A percentile compares a stretch with the other conserved stretches of the same genome.
Conservation (phyloP, 2,888 invertebrate genomes). For the Polyommatus icarus region DNA sequence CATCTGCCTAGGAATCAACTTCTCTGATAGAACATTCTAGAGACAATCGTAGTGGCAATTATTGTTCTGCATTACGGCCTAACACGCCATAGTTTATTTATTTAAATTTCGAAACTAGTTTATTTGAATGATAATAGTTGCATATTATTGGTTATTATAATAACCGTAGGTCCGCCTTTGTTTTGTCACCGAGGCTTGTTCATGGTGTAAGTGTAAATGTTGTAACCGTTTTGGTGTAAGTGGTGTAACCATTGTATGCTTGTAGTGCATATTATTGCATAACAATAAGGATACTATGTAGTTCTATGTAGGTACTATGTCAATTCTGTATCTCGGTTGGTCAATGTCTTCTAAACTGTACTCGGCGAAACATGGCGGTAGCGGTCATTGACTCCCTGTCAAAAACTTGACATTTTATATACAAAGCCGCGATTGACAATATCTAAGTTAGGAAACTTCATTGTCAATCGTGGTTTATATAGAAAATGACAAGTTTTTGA, state of each 20-base stretch:
- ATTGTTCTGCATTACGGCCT: too few species aligned
- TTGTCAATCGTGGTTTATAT: too few species aligned
- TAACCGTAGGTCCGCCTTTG: slow-evolving; percentile 25
- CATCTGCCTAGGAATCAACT: too few species aligned
- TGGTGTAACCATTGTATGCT: background rate
- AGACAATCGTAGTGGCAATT: too few species aligned
- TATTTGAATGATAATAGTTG: slow-evolving; percentile 23
- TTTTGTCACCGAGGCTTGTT: slow-evolving; percentile 30
- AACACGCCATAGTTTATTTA: background rate
- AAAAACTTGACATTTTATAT: too few species aligned
- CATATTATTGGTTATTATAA: slow-evolving; percentile 22
- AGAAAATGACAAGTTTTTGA: too few species aligned
- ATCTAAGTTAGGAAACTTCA: too few species aligned
- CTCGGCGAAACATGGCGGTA: too few species aligned
- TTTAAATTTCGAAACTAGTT: slow-evolving; percentile 11
- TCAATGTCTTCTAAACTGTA: background rate
- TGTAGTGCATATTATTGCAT: background rate
- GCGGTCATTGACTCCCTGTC: too few species aligned
- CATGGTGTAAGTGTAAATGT: slow-evolving; percentile 18
- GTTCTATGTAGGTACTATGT: background rate
- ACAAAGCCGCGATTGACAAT: too few species aligned
- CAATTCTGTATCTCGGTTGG: background rate
- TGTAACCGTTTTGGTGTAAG: background rate
- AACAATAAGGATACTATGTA: background rate
- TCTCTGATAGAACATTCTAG: too few species aligned